These are phyloP conservation scores for Haliclona indistincta DNA, from an alignment of 37 sponge, comb jelly and placozoan species.

Conservation along the genomic window DNA sequence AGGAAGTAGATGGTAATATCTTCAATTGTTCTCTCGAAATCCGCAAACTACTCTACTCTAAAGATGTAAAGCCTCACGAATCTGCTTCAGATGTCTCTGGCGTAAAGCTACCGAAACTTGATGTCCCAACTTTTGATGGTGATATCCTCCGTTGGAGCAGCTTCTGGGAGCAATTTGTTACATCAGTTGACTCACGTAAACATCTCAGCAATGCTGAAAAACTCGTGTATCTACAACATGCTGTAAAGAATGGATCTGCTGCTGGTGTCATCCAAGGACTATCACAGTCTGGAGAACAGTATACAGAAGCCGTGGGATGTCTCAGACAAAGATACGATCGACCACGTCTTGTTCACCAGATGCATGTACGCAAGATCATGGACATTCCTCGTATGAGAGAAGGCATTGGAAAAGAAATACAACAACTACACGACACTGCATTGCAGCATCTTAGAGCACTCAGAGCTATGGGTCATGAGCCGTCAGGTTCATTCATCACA, in stretches of 20 bases:
- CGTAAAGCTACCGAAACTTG: conserved; percentile 1
- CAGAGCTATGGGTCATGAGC: neutral
- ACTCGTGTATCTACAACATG: conserved; percentile 3
- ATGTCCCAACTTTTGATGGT: neutral
- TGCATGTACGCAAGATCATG: neutral
- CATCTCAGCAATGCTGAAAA: neutral
- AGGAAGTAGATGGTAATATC: neutral
- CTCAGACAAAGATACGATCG: neutral
- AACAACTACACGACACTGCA: neutral
- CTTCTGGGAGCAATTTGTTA: conserved; percentile 2
- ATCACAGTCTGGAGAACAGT: conserved; percentile 2
- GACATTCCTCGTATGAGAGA: neutral
- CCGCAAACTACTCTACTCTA: neutral
- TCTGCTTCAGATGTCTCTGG: neutral
- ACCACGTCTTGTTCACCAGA: conserved; percentile 3
- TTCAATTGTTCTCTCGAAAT: neutral
- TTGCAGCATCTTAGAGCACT: neutral
- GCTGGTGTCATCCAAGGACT: neutral
- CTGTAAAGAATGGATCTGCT: neutral
- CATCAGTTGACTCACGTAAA: neutral
- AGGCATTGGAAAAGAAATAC: neutral
- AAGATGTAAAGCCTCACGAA: neutral
- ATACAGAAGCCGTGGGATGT: neutral
- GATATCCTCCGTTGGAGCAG: neutral
- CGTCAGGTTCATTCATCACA: neutral